Conservation (phyloP, 2,797 vertebrate species). For the Euthynnus affinis region DNA sequence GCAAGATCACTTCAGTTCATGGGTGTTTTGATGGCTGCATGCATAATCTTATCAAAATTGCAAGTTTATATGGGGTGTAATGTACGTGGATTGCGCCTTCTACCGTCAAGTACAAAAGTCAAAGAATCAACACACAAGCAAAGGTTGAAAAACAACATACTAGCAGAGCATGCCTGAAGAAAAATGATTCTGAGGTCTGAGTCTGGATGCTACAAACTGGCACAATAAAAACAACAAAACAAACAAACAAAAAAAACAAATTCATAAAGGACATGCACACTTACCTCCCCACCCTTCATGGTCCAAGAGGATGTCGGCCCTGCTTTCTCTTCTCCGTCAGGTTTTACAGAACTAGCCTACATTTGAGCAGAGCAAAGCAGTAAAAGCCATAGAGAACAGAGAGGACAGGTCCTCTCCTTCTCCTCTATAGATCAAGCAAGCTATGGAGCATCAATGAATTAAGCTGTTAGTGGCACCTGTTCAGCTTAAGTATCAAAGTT, state of each 20-base stretch:
- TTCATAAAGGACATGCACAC: slow-evolving; percentile 47
- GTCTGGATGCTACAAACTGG: background rate
- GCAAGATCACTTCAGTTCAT: background rate
- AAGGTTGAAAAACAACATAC: background rate
- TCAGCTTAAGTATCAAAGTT: slow-evolving; percentile 18
- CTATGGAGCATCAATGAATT: slow-evolving; percentile 5
- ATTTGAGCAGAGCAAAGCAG: slow-evolving; percentile 85
- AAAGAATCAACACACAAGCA: slow-evolving; percentile 1
- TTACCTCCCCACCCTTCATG: slow-evolving; percentile 82
- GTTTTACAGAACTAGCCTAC: slow-evolving; percentile 85
- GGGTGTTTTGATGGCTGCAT: background rate
- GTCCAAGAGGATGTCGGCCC: slow-evolving; percentile 74
- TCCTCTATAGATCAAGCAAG: slow-evolving; percentile 48
- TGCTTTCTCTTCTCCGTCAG: slow-evolving; percentile 68
- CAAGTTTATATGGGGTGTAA: background rate
- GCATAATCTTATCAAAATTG: background rate
- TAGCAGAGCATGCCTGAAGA: background rate
- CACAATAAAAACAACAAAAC: too few species aligned
- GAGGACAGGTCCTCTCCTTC: slow-evolving; percentile 44
- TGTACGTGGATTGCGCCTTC: background rate
- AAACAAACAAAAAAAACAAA: too few species aligned
- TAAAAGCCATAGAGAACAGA: slow-evolving; percentile 67
- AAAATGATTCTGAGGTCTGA: background rate
- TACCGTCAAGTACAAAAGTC: slow-evolving; percentile 3
- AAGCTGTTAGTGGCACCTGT: slow-evolving; percentile 42